These are phyloP conservation scores for Dryomyza anilis DNA, from an alignment of 2,888 invertebrate species.

Conservation along the genomic window DNA sequence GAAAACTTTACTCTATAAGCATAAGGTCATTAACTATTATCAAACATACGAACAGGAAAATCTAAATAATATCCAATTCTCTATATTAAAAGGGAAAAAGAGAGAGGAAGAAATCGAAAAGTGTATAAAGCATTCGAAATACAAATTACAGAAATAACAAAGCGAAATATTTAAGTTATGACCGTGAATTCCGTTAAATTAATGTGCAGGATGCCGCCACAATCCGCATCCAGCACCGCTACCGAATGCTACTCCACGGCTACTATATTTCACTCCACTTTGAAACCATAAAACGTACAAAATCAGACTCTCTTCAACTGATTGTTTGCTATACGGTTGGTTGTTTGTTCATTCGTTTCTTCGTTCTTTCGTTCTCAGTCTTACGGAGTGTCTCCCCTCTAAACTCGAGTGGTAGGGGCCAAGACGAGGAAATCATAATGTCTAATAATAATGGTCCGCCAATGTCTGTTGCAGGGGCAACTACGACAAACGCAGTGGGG, in stretches of 20 bases:
- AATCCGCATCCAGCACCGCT: neutral
- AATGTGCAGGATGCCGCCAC: neutral
- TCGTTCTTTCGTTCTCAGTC: neutral
- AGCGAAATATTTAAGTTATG: slow-evolving; percentile 11
- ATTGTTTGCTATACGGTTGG: too few relatives aligned
- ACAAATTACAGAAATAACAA: too few relatives aligned
- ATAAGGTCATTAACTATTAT: too few relatives aligned
- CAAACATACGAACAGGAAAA: too few relatives aligned
- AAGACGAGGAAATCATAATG: neutral
- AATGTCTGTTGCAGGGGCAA: neutral
- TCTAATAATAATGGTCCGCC: neutral
- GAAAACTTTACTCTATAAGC: too few relatives aligned
- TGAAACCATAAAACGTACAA: neutral
- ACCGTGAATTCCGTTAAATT: slow-evolving; percentile 10
- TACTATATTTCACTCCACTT: too few relatives aligned
- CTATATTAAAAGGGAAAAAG: too few relatives aligned
- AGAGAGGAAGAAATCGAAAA: too few relatives aligned
- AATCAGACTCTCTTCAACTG: neutral
- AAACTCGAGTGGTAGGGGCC: neutral
- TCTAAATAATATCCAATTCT: too few relatives aligned
- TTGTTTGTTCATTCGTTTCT: too few relatives aligned
- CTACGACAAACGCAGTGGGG: neutral
- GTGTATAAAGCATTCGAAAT: too few relatives aligned
- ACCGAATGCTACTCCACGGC: neutral
- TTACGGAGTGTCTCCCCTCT: neutral